phyloP scores from a whole-genome alignment of 2,888 invertebrate genomes.

The Erynnis tages region DNA sequence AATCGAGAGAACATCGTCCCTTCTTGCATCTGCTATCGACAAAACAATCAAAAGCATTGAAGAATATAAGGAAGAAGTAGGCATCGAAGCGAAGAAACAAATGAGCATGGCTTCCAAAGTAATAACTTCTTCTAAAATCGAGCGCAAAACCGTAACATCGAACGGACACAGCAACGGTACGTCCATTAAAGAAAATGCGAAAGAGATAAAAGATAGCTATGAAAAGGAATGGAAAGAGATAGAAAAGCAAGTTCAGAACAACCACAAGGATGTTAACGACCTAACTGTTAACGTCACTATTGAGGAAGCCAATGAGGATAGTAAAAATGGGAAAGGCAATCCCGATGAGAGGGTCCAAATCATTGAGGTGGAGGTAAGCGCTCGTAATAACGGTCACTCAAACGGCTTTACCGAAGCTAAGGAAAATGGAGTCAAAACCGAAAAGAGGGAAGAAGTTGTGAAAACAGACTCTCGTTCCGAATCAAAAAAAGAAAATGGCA shows the following conservation, averaged over 20 bases:
- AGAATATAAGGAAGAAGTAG: slow-evolving; percentile 70
- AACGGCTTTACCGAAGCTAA: slow-evolving; percentile 18
- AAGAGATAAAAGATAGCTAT: slow-evolving; percentile 30
- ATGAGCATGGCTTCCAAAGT: slow-evolving; percentile 19
- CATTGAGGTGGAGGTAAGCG: slow-evolving; percentile 17
- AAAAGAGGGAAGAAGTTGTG: slow-evolving; percentile 7
- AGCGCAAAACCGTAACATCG: slow-evolving; percentile 7
- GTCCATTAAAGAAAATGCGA: slow-evolving; percentile 20
- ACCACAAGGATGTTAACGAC: slow-evolving; percentile 14
- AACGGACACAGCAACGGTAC: slow-evolving; percentile 33
- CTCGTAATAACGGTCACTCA: slow-evolving; percentile 9
- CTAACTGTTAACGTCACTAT: slow-evolving; percentile 15
- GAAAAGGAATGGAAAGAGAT: slow-evolving; percentile 37
- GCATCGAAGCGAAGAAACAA: slow-evolving; percentile 43
- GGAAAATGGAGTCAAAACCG: slow-evolving; percentile 26
- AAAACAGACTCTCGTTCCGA: background rate
- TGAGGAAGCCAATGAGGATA: slow-evolving; percentile 14
- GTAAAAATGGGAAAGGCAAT: slow-evolving; percentile 1
- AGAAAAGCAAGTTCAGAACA: slow-evolving; percentile 34
- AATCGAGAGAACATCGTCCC: slow-evolving; percentile 64
- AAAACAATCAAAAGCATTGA: slow-evolving; percentile 70
- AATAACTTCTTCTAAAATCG: slow-evolving; percentile 5
- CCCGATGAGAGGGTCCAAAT: slow-evolving; percentile 12
- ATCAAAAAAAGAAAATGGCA: background rate
- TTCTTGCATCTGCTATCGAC: slow-evolving; percentile 69